phyloP scores from a whole-genome alignment of 2,888 invertebrate genomes.

The Bellardia bayeri region DNA sequence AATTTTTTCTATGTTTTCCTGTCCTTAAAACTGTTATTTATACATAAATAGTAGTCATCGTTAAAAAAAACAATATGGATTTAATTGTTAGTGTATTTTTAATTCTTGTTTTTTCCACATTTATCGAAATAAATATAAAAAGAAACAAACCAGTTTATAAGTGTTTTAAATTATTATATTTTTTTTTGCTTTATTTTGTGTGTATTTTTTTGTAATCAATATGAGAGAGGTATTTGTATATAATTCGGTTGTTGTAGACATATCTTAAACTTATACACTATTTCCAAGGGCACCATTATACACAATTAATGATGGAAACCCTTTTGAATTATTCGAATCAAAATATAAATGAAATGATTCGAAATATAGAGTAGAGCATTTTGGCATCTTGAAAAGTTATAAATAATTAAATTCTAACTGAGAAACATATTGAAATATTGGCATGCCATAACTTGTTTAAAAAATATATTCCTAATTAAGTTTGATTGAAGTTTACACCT shows the following conservation, averaged over 20 bases:
- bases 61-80: constrained; percentile 6
- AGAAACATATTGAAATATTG: too few species aligned
- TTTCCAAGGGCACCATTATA: not conserved
- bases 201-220: not conserved
- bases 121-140: not conserved
- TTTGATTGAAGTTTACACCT: too few species aligned
- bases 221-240: not conserved
- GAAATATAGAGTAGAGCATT: too few species aligned
- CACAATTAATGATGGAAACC: too few species aligned
- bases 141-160: not conserved
- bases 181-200: not conserved
- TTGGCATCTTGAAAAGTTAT: too few species aligned
- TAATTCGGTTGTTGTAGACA: not conserved
- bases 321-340: too few species aligned
- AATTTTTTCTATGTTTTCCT: not conserved
- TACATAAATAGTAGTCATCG: not conserved
- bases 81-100: constrained; percentile 20
- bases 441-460: too few species aligned
- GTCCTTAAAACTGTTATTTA: not conserved
- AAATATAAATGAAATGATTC: too few species aligned
- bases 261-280: not conserved
- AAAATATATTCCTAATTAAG: too few species aligned
- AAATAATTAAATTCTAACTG: too few species aligned
- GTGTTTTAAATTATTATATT: not conserved
- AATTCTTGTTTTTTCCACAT: not conserved